A percentile compares a stretch with the other conserved stretches of the same genome.
Conservation (phyloP, 2,113 vertebrate species). For the Catharus fuscescens region DNA sequence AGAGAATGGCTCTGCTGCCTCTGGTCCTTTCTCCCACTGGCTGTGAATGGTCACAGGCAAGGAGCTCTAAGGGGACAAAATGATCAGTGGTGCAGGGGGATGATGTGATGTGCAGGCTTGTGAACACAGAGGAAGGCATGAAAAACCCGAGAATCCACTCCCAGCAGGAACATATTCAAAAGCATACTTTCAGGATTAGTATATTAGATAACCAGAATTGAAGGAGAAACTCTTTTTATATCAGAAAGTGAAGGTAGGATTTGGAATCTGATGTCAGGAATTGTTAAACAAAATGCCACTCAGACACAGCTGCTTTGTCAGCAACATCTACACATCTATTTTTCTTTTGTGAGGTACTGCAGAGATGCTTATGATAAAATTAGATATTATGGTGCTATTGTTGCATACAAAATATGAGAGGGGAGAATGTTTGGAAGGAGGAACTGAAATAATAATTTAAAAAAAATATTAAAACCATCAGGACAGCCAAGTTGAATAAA, state of each 20-base stretch:
- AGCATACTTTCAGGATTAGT: background rate
- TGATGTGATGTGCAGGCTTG: background rate
- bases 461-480: background rate
- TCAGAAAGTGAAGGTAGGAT: background rate
- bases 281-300: background rate
- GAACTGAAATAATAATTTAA: background rate
- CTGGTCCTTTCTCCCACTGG: background rate
- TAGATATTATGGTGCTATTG: slow-evolving; percentile 12
- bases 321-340: background rate
- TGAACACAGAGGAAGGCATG: background rate
- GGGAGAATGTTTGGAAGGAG: background rate
- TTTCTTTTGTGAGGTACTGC: background rate
- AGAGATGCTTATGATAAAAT: slow-evolving; percentile 6
- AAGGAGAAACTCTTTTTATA: background rate
- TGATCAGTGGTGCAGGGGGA: too few species aligned
- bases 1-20: background rate
- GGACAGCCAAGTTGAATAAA: background rate
- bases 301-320: slow-evolving; percentile 26
- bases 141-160: background rate
- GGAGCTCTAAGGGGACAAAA: background rate
- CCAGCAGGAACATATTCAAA: background rate
- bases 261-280: background rate
- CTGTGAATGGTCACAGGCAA: background rate
- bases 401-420: slow-evolving; percentile 2
- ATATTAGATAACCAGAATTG: background rate